Evolutionary conservation across 1,140 invertebrate genomes (phyloP).

Genomic region (Cylas formicarius): DNA sequence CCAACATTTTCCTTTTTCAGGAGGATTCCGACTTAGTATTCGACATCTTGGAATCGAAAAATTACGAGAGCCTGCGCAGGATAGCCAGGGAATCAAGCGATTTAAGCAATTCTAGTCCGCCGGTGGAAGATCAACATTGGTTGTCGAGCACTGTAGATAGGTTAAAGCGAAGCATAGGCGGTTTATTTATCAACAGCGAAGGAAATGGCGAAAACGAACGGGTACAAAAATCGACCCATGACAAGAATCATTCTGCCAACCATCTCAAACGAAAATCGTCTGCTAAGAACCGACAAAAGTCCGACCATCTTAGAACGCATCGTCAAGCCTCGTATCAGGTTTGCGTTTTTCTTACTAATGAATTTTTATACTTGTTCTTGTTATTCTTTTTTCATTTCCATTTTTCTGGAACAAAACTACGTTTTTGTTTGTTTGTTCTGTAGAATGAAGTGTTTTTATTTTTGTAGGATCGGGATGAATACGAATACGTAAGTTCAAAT

Average conservation of each 20-base stretch:
- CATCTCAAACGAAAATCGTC: too few relatives aligned
- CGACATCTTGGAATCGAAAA: slow-evolving; percentile 34
- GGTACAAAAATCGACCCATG: too few relatives aligned
- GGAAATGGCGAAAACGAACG: not conserved
- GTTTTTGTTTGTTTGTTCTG: not conserved
- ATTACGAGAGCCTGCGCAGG: slow-evolving; percentile 26
- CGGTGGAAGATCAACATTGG: slow-evolving; percentile 34
- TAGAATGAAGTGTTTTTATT: not conserved
- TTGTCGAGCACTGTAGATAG: slow-evolving; percentile 32
- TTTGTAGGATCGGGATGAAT: slow-evolving; percentile 8
- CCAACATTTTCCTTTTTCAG: slow-evolving; percentile 34
- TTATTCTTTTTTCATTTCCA: not conserved
- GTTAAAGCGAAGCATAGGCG: slow-evolving; percentile 33
- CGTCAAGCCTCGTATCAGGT: slow-evolving; percentile 4
- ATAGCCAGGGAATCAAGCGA: slow-evolving; percentile 23
- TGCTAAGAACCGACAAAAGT: not conserved
- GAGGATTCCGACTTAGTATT: slow-evolving; percentile 38
- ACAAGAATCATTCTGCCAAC: too few relatives aligned
- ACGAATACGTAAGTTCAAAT: slow-evolving; percentile 13
- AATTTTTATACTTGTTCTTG: not conserved
- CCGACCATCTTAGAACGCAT: not conserved
- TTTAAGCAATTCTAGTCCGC: slow-evolving; percentile 5
- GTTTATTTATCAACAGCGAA: slow-evolving; percentile 13
- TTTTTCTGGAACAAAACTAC: not conserved
- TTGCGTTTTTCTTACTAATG: too few relatives aligned